Percentiles rank a stretch among this genome's conserved stretches.
phyloP scores from a whole-genome alignment of 2,888 invertebrate species.

The Drosophila imparisetae region DNA sequence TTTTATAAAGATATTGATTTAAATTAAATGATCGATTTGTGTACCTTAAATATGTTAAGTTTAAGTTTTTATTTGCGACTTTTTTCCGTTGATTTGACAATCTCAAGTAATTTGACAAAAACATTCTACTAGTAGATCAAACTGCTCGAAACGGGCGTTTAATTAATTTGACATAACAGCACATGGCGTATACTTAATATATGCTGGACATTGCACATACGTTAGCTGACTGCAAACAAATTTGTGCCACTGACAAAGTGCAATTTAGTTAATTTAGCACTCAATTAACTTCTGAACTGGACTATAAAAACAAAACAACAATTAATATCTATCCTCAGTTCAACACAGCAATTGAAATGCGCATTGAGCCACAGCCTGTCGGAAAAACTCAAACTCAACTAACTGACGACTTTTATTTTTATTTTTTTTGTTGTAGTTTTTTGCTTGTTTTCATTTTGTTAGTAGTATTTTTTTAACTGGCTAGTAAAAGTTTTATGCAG shows the following conservation, averaged over 20 bases:
- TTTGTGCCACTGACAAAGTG: constrained; percentile 58
- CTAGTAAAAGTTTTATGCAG: constrained; percentile 66
- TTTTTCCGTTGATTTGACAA: background rate
- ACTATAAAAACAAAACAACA: constrained; percentile 16
- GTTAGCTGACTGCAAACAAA: constrained; percentile 52
- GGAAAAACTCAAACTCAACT: constrained; percentile 66
- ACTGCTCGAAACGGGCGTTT: constrained; percentile 19
- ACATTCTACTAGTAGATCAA: background rate
- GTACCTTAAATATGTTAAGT: background rate
- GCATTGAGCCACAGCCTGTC: constrained; percentile 69
- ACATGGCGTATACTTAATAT: constrained; percentile 48
- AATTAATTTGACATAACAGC: constrained; percentile 26
- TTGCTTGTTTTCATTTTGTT: constrained; percentile 19
- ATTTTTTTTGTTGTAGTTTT: constrained; percentile 22
- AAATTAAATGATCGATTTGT: background rate
- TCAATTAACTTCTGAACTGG: constrained; percentile 69
- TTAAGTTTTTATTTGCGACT: background rate
- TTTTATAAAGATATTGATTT: background rate
- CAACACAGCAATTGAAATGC: constrained; percentile 71
- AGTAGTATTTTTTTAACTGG: constrained; percentile 43
- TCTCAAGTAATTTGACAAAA: background rate
- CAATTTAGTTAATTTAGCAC: constrained; percentile 79
- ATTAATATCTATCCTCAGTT: constrained; percentile 31
- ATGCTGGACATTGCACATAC: constrained; percentile 59
- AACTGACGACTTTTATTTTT: constrained; percentile 23